phyloP scores from a whole-genome alignment of 2,888 invertebrate genomes.

The Auanema freiburgensis region DNA sequence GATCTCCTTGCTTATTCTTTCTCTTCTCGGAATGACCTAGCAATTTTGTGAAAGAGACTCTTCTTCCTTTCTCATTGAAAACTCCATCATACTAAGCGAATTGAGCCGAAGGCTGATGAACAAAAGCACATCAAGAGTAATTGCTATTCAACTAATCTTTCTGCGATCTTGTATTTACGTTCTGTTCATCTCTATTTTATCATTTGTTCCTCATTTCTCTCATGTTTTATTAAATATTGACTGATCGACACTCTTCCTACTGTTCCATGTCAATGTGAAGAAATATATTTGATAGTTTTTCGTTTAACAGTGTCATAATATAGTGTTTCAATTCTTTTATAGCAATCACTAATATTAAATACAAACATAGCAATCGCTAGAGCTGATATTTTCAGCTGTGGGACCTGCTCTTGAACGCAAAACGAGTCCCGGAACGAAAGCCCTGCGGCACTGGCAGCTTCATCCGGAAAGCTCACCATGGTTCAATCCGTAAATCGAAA shows the following conservation, averaged over 20 bases:
- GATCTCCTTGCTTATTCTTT: conserved; percentile 4
- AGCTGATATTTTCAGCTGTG: no score
- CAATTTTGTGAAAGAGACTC: conserved; percentile 13
- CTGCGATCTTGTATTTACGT: background rate
- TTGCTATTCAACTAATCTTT: conserved; percentile 1
- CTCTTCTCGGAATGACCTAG: conserved; percentile 3
- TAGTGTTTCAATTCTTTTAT: background rate
- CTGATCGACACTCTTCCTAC: background rate
- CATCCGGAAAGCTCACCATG: conserved; percentile 3
- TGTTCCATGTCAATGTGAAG: background rate
- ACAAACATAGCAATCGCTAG: no score
- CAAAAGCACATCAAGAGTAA: background rate
- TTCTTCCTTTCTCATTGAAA: conserved; percentile 6
- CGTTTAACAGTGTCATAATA: background rate
- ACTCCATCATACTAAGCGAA: background rate
- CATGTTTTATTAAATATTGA: background rate
- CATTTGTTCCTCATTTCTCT: background rate
- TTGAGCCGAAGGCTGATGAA: background rate
- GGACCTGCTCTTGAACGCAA: no score
- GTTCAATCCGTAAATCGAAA: conserved; percentile 14
- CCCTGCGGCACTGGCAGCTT: conserved; percentile 1
- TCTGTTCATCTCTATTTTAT: background rate
- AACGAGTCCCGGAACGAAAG: conserved; percentile 1
- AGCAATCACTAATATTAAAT: no score
- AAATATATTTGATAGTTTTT: background rate